Percentiles rank a stretch among this genome's conserved stretches.
phyloP scores from a whole-genome alignment of 2,888 invertebrate genomes.

The Yponomeuta malinellus region DNA sequence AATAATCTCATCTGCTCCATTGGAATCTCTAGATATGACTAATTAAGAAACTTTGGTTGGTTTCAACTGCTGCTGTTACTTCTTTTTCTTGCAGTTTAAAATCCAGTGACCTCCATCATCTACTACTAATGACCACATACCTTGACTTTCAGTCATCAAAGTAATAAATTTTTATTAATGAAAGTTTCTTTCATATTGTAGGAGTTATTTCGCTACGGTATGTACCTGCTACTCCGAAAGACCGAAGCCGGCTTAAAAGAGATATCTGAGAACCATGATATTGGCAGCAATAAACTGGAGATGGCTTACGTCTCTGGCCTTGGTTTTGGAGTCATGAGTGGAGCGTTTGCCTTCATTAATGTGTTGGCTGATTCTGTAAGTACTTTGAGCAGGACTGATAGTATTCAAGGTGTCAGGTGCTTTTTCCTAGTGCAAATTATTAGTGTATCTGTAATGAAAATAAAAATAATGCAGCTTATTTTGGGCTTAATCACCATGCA shows the following conservation, averaged over 20 bases:
- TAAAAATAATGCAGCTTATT: too few species aligned
- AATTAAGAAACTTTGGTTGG: too few species aligned
- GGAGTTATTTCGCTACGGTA: constrained; percentile 90
- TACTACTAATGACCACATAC: too few species aligned
- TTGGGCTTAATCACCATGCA: too few species aligned
- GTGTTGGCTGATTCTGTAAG: constrained; percentile 92
- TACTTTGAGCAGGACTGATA: constrained; percentile 19
- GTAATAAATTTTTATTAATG: background rate
- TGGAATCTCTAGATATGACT: too few species aligned
- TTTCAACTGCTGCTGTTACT: too few species aligned
- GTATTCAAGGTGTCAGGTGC: background rate
- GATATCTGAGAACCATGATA: constrained; percentile 86
- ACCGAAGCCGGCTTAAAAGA: constrained; percentile 94
- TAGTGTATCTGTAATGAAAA: too few species aligned
- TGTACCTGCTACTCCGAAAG: constrained; percentile 85
- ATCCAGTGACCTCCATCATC: too few species aligned
- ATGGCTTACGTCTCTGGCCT: constrained; percentile 97
- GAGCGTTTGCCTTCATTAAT: constrained; percentile 95
- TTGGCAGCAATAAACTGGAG: constrained; percentile 91
- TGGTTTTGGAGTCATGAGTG: constrained; percentile 97
- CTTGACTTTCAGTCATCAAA: too few species aligned
- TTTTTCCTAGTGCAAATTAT: too few species aligned
- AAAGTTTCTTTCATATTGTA: constrained; percentile 58
- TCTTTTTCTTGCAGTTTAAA: too few species aligned
- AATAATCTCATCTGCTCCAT: background rate